Base-by-base conservation (phyloP, 2,888 invertebrate species). In the Argynnis bischoffii region DNA sequence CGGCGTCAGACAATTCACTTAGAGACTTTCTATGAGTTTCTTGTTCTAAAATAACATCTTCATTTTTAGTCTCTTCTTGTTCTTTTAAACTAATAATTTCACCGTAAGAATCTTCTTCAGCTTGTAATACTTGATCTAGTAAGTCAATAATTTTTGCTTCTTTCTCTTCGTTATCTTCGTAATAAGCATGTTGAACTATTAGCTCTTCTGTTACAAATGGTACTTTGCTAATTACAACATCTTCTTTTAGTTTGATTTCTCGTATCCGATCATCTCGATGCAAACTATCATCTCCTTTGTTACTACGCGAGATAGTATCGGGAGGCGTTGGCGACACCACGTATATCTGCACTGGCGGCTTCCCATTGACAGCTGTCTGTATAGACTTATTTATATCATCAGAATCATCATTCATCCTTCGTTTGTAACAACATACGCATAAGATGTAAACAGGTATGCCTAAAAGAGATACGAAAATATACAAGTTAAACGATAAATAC, bases 91-190 rank as follows among this genome's bases (percentile, higher is more conserved):
- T 87, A 35, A 82, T 77, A 21, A 83, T 77, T 78, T 92, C 91
- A 50, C 82, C 83, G 51, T 90, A 92, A 26, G 84, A 80, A 69
- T 92, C 90, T 80, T 93, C 93, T 79, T 92, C 93, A 26, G 92
- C 93, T 84, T 92, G 91, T 64, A 92, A 69, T 2, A 93, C 90
- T 82, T 92, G 87, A 75, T 93, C 92, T n/a, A 92, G 77, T 67
- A 91, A 76, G 73, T 92, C 90, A 63, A 93, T 93, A 50, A 90
- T 90, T 75, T 92, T 92, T 1, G 92, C 92, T 84, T 92, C 92
- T 71, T 89, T 90, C 75, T 90, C 89, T 76, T 85, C 87, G 63
- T 86, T 89, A 69, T 87, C 85, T 78, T 90, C 90, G 14, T 88
- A 76, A 56, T 82, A 79, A 8, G 87, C 80, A 69, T 89, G 84